Evolutionary conservation across 2,113 vertebrate species (phyloP), one percentile per base, ranked within the genome.

Genomic region (Aepyceros melampus): DNA sequence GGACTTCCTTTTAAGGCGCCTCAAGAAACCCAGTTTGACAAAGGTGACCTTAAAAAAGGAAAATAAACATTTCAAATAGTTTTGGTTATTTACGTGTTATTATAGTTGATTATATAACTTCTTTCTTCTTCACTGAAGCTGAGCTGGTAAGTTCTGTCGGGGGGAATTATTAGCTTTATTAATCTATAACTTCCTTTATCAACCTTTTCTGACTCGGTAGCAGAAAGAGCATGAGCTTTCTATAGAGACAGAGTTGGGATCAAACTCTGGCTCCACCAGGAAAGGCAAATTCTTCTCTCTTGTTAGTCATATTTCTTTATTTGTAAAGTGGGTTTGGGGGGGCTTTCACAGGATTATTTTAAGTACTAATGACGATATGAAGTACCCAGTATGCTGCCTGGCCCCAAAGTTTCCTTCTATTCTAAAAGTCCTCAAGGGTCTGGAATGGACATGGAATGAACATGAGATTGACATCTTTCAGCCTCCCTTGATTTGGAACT

Each of bases 1-100:
- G 43, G 40, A 55, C 84, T 51, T 71, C 7, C 31, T 43, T 49
- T 64, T 53, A 88, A 60, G 15, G 12, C 94, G 49, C 11, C 25
- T 87, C 36, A 43, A 60, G 25, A 7, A 13, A 91, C 31, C 49
- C 86, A 71, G 10, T 74, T 87, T 94, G 55, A 85, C 64, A 92
- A 89, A 58, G 12, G 25, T 89, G 4, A 13, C n/a, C 25, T 91
- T 45, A 15, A 78, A 74, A 51, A 88, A 81, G 58, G 40, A 60
- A 95, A 96, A 82, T 53, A 89, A 76, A 94, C 11, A 92, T 91
- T 96, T 88, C 91, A 89, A 74, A 92, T 49, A 92, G 8, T 62
- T 92, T 67, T 88, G 67, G 43, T 85, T 71, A 74, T 76, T 79
- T 95, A 31, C 9, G 84, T 47, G n/a, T 86, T 88, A 31, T 81